phyloP scores from a whole-genome alignment of 2,888 invertebrate species.

The Vanessa cardui region DNA sequence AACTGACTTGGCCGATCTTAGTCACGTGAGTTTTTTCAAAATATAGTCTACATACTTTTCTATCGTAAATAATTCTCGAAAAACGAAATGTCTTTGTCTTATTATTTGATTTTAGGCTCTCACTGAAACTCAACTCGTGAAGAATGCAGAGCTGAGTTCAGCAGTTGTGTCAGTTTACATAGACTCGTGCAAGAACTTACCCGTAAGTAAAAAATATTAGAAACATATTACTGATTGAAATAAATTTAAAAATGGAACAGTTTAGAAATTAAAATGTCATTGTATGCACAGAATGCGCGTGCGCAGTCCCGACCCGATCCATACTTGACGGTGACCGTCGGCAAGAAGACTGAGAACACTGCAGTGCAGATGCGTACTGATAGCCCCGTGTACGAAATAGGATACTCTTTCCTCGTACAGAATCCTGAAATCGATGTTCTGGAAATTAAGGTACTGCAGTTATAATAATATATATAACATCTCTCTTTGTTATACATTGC shows the following conservation, averaged over 20 bases:
- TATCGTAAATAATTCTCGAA: not conserved
- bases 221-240: not conserved
- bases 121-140: slow-evolving; percentile 87
- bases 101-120: slow-evolving; percentile 81
- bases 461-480: too few relatives aligned
- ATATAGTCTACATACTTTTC: not conserved
- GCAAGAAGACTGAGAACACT: slow-evolving; percentile 89
- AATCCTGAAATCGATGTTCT: slow-evolving; percentile 95
- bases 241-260: not conserved
- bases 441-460: slow-evolving; percentile 86
- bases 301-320: slow-evolving; percentile 91
- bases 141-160: slow-evolving; percentile 89
- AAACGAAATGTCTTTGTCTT: not conserved
- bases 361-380: slow-evolving; percentile 90
- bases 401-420: slow-evolving; percentile 95
- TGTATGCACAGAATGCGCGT: slow-evolving; percentile 83
- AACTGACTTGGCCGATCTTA: slow-evolving; percentile 86
- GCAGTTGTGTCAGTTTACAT: slow-evolving; percentile 93
- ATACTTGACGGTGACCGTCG: slow-evolving; percentile 90
- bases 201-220: slow-evolving; percentile 85
- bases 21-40: slow-evolving; percentile 84
- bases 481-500: too few relatives aligned
- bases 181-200: slow-evolving; percentile 95
- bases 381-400: slow-evolving; percentile 97
- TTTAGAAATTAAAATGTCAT: not conserved